Conservation (phyloP, 2,797 vertebrate genomes). For the Sebastiscus tertius region DNA sequence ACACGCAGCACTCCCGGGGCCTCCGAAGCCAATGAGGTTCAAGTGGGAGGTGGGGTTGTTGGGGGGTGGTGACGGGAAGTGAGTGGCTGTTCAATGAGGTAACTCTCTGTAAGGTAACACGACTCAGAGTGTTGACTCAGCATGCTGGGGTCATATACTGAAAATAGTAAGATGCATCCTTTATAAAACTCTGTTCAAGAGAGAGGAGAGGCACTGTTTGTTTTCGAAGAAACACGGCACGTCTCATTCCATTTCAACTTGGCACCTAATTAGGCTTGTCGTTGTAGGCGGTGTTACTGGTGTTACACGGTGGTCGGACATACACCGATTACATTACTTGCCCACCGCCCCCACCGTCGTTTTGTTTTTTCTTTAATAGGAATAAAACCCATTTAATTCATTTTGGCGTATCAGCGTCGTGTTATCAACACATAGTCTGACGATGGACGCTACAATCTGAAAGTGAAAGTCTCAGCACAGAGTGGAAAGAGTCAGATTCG, state of each 20-base stretch:
- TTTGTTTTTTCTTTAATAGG: no score
- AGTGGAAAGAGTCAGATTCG: no score
- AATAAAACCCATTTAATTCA: no score
- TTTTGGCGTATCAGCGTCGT: no score
- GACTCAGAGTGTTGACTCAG: conserved; percentile 15
- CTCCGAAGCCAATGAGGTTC: conserved; percentile 26
- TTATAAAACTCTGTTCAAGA: conserved; percentile 23
- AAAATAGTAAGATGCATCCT: conserved; percentile 20
- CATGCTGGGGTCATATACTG: background rate
- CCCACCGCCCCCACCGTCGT: rapidly evolving
- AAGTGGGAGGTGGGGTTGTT: conserved; percentile 19
- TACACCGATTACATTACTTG: no score
- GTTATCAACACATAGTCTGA: no score
- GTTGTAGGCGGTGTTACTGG: no score
- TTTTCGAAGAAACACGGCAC: background rate
- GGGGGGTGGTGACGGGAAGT: background rate
- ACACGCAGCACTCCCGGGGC: conserved; percentile 26
- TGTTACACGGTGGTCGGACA: no score
- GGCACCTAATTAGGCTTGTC: background rate
- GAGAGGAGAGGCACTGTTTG: background rate
- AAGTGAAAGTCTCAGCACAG: no score
- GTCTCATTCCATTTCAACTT: background rate
- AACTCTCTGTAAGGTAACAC: conserved; percentile 26
- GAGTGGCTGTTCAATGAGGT: conserved; percentile 2
- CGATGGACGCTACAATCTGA: no score